phyloP scores from a whole-genome alignment of 2,113 vertebrate genomes.

The Mus musculus region GRCm39 chr6:85298501-85299000 shows the following conservation, averaged over 20 bases:
- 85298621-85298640: not conserved
- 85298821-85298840: not conserved
- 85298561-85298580: not conserved
- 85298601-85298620: not conserved
- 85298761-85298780: not conserved
- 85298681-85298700: not conserved
- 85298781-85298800: not conserved
- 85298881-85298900: not conserved
- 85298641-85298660: not conserved
- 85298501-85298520: not conserved
- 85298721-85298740: not conserved
- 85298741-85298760: constrained; percentile 7
- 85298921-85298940: not conserved
- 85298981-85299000: not conserved
- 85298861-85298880: not conserved
- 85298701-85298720: not conserved
- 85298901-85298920: constrained; percentile 8
- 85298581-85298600: not conserved
- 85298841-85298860: not conserved
- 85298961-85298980: not conserved
- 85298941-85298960: not conserved
- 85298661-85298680: not conserved
- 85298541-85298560: not conserved
- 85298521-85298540: not conserved
- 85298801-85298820: not conserved